phyloP scores from a whole-genome alignment of 2,888 invertebrate species.

The Synanthedon andrenaeformis region DNA sequence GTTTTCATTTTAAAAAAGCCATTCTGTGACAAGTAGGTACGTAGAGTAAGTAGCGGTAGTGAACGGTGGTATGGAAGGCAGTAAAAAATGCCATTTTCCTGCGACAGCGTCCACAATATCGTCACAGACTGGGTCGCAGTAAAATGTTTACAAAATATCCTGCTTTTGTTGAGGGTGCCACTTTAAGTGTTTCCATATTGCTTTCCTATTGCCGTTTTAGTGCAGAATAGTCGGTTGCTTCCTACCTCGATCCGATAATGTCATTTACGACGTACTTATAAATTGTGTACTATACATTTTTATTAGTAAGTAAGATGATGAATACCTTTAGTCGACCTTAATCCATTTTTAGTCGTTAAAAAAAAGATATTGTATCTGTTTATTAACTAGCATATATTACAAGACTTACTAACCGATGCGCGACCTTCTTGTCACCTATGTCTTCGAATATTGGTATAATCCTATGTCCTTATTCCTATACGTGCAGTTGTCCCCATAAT shows the following conservation, averaged over 20 bases:
- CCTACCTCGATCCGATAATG: background rate
- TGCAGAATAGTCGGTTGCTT: slow-evolving; percentile 17
- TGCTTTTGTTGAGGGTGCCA: slow-evolving; percentile 46
- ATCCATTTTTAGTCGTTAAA: too few species aligned
- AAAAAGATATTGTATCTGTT: too few species aligned
- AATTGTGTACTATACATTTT: too few species aligned
- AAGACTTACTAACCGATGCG: too few species aligned
- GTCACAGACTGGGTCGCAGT: slow-evolving; percentile 61
- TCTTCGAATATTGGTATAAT: too few species aligned
- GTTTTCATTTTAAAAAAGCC: slow-evolving; percentile 1
- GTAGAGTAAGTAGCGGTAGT: background rate
- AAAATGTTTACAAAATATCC: slow-evolving; percentile 66
- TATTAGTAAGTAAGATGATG: too few species aligned
- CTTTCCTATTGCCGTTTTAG: slow-evolving; percentile 50
- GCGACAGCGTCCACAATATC: slow-evolving; percentile 57
- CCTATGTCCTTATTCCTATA: too few species aligned
- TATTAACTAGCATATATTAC: too few species aligned
- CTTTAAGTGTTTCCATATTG: slow-evolving; percentile 44
- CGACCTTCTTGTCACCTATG: too few species aligned
- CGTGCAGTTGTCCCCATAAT: too few species aligned
- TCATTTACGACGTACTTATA: background rate
- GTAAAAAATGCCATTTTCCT: slow-evolving; percentile 61
- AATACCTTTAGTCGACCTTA: too few species aligned
- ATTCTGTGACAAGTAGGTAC: background rate
- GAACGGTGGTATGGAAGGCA: slow-evolving; percentile 43